These are phyloP conservation scores for Tetheella fluctuosa DNA, from an alignment of 2,888 invertebrate genomes.

Conservation along the genomic window DNA sequence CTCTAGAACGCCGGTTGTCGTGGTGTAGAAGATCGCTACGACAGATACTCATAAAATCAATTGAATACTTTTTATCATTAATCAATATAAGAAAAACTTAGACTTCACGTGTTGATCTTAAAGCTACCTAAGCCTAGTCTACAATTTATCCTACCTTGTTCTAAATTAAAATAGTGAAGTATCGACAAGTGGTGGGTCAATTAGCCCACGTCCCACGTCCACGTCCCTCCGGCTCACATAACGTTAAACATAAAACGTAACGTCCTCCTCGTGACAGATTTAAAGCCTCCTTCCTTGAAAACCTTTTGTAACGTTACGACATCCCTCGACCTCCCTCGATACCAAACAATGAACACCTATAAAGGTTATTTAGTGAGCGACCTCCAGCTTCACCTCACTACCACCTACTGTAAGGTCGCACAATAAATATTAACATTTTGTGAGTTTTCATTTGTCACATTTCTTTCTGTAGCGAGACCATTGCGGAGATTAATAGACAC, in stretches of 20 bases:
- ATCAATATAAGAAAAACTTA: too few relatives aligned
- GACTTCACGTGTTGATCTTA: too few relatives aligned
- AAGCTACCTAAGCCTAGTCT: too few relatives aligned
- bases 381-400: not conserved
- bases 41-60: too few relatives aligned
- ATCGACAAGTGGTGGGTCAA: not conserved
- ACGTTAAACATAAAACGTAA: slow-evolving; percentile 5
- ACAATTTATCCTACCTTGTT: too few relatives aligned
- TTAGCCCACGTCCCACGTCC: not conserved
- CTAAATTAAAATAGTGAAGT: too few relatives aligned
- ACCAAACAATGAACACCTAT: slow-evolving; percentile 21
- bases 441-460: slow-evolving; percentile 35
- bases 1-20: too few relatives aligned
- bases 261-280: slow-evolving; percentile 4
- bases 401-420: not conserved
- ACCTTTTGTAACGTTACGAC: slow-evolving; percentile 8
- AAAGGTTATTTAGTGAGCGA: slow-evolving; percentile 22
- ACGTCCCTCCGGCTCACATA: not conserved
- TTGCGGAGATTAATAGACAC: slow-evolving; percentile 21
- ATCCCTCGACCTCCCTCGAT: slow-evolving; percentile 14
- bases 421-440: slow-evolving; percentile 30
- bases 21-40: too few relatives aligned
- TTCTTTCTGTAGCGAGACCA: slow-evolving; percentile 18
- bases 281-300: slow-evolving; percentile 1
- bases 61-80: too few relatives aligned